Conservation (phyloP, 2,888 invertebrate genomes). For the Mechanitis messenoides region DNA sequence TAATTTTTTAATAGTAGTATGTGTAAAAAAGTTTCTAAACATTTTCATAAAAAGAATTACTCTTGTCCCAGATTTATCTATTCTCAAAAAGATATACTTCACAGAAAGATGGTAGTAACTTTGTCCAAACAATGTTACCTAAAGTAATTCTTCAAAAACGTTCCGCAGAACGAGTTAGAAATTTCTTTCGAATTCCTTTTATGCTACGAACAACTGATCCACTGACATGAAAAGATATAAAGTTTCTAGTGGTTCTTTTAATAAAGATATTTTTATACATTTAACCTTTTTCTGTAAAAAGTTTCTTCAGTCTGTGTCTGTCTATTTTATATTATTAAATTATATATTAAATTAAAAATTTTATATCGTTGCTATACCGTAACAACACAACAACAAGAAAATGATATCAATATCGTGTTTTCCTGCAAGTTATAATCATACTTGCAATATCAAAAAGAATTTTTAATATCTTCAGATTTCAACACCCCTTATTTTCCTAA, state of each 20-base stretch:
- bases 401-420: not conserved
- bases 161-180: conserved; percentile 19
- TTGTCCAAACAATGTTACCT: conserved; percentile 11
- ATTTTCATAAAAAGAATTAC: too few relatives aligned
- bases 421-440: not conserved
- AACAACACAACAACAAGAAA: not conserved
- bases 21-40: too few relatives aligned
- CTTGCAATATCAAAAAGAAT: conserved; percentile 23
- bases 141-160: conserved; percentile 16
- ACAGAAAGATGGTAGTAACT: conserved; percentile 1
- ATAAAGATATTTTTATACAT: not conserved
- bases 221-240: conserved; percentile 16
- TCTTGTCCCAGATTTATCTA: not conserved
- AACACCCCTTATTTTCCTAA: conserved; percentile 22
- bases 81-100: not conserved
- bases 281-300: too few relatives aligned
- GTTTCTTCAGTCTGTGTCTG: too few relatives aligned
- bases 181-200: conserved; percentile 20
- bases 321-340: too few relatives aligned
- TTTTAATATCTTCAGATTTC: conserved; percentile 14
- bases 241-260: conserved; percentile 12
- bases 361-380: not conserved
- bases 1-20: too few relatives aligned
- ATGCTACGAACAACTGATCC: conserved; percentile 18
- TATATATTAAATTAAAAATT: too few relatives aligned